These are phyloP conservation scores for Ichneumoninae sp. DNA, from an alignment of 2,888 invertebrate species.

Conservation along the genomic window DNA sequence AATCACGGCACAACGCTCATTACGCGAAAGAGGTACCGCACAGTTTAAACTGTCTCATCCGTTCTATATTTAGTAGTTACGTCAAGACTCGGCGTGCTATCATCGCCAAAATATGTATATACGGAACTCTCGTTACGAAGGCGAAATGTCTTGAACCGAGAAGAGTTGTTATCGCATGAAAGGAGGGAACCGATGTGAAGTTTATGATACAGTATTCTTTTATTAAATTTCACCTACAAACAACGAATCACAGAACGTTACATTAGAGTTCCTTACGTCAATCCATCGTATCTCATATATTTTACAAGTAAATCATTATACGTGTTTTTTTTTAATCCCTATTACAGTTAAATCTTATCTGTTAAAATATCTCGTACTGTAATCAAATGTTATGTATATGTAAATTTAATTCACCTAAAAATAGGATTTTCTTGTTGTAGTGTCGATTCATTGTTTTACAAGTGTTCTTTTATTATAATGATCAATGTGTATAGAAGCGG, in stretches of 20 bases:
- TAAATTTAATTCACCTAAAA: conserved; percentile 83
- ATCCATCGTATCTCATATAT: conserved; percentile 83
- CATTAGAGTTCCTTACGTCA: conserved; percentile 84
- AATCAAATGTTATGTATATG: conserved; percentile 81
- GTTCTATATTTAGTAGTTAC: conserved; percentile 66
- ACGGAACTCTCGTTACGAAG: conserved; percentile 30
- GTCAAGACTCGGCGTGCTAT: conserved; percentile 57
- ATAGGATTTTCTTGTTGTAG: conserved; percentile 78
- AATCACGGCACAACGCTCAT: conserved; percentile 44
- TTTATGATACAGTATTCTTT: conserved; percentile 83
- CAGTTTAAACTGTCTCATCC: conserved; percentile 56
- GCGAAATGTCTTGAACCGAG: background rate
- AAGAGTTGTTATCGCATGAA: background rate
- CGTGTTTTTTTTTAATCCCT: conserved; percentile 76
- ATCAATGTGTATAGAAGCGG: conserved; percentile 78
- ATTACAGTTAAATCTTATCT: conserved; percentile 83
- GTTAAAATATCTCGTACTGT: conserved; percentile 83
- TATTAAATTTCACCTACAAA: conserved; percentile 85
- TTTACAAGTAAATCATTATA: conserved; percentile 83
- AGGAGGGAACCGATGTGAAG: background rate
- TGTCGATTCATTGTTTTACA: conserved; percentile 77
- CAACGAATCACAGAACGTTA: conserved; percentile 85
- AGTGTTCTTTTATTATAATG: conserved; percentile 71
- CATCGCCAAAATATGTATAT: conserved; percentile 33
- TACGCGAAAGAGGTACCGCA: conserved; percentile 44